Evolutionary conservation across 2,113 vertebrate genomes (phyloP).

Genomic region (Echinops telfairi): DNA sequence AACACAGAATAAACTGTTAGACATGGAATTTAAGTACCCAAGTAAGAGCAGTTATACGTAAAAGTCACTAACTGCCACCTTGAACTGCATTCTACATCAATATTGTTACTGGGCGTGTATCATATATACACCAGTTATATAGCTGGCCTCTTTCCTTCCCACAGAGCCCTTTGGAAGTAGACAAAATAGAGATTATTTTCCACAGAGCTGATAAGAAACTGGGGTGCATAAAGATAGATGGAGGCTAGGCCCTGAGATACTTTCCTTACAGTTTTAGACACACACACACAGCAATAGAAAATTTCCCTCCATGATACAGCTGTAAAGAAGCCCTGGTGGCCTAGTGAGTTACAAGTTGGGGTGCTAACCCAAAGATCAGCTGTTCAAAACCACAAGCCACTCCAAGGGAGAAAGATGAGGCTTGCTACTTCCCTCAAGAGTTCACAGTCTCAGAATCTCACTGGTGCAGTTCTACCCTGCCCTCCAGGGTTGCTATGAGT

Average conservation of each 20-base stretch:
- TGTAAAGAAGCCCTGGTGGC: not conserved
- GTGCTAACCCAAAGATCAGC: too few relatives aligned
- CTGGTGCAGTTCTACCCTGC: too few relatives aligned
- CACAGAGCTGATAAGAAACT: not conserved
- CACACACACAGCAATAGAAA: too few relatives aligned
- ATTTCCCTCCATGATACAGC: not conserved
- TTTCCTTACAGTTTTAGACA: not conserved
- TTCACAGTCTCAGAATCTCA: too few relatives aligned
- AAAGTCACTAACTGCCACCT: conserved; percentile 28
- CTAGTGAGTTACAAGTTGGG: too few relatives aligned
- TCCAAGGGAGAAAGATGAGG: too few relatives aligned
- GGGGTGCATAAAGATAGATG: not conserved
- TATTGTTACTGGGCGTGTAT: not conserved
- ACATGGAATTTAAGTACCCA: conserved; percentile 25
- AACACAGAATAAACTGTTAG: not conserved
- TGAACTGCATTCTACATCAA: not conserved
- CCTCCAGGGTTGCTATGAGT: not conserved
- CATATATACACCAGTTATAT: not conserved
- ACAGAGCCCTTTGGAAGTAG: not conserved
- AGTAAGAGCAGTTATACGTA: not conserved
- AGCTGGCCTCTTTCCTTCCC: not conserved
- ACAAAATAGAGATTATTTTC: not conserved
- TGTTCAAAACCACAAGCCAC: too few relatives aligned
- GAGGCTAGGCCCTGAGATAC: not conserved
- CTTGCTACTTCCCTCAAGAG: too few relatives aligned